phyloP scores from a whole-genome alignment of 2,113 vertebrate species.

The rat (Rattus norvegicus) region DNA sequence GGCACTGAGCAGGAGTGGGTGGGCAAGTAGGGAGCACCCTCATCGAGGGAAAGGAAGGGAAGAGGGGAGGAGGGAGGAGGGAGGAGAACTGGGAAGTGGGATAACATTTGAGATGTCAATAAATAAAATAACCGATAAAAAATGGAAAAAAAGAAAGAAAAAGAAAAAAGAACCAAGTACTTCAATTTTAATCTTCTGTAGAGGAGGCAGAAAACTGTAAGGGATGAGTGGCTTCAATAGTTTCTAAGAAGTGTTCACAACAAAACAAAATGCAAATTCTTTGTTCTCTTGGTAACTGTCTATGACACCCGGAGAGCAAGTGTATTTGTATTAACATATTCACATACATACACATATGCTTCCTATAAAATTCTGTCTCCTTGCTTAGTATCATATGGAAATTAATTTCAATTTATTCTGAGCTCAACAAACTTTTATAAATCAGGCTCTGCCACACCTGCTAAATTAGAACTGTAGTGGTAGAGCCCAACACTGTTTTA shows the following conservation, averaged over 20 bases:
- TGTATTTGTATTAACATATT: neutral
- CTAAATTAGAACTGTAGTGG: neutral
- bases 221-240: neutral
- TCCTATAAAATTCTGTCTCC: constrained; percentile 4
- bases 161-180: neutral
- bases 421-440: neutral
- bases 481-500: neutral
- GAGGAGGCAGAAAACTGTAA: neutral
- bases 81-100: too few relatives aligned
- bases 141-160: too few relatives aligned
- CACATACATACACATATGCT: too few relatives aligned
- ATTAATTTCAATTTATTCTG: constrained; percentile 41
- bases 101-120: too few relatives aligned
- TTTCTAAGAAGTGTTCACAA: neutral
- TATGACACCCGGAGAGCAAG: neutral
- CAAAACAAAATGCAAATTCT: neutral
- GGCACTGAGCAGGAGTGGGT: too few relatives aligned
- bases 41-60: too few relatives aligned
- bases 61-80: too few relatives aligned
- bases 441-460: neutral
- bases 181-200: constrained; percentile 12
- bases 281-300: neutral
- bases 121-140: too few relatives aligned
- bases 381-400: constrained; percentile 18
- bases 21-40: too few relatives aligned